A percentile compares a stretch with the other conserved stretches of the same genome.
phyloP scores from a whole-genome alignment of 37 sponge, comb jelly and placozoan species.

The Cliona cf. orientalis region DNA sequence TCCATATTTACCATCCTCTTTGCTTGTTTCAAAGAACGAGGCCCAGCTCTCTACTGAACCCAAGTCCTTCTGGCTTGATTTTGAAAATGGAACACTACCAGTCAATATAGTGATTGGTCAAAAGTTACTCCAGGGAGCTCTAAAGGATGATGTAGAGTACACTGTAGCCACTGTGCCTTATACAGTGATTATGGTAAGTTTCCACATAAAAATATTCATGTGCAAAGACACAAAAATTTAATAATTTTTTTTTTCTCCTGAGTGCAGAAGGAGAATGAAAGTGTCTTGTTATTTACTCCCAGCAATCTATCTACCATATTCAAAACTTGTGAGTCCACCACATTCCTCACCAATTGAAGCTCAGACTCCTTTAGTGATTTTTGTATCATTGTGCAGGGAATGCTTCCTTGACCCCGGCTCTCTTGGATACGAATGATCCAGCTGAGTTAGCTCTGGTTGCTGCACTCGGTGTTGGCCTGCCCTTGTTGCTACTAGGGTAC shows the following conservation, averaged over 20 bases:
- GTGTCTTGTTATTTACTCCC: not conserved
- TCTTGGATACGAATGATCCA: not conserved
- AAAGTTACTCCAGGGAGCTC: constrained; percentile 11
- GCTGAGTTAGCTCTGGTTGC: not conserved
- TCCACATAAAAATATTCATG: not conserved
- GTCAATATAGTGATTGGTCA: not conserved
- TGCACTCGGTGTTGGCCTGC: constrained; percentile 2
- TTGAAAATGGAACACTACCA: not conserved
- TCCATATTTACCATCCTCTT: constrained; percentile 14
- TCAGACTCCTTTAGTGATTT: not conserved
- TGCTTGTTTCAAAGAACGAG: not conserved
- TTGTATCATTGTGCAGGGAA: not conserved
- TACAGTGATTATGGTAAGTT: constrained; percentile 29
- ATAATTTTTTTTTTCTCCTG: not conserved
- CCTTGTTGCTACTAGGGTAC: not conserved
- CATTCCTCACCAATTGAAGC: not conserved
- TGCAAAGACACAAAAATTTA: not conserved
- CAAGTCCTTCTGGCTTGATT: constrained; percentile 8
- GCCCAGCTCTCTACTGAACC: not conserved
- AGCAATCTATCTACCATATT: not conserved
- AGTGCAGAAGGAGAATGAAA: not conserved
- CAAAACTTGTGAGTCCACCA: not conserved
- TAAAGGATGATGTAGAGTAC: constrained; percentile 15
- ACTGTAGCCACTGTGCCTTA: constrained; percentile 39
- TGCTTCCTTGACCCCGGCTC: not conserved